phyloP scores from a whole-genome alignment of 35 echinoderm and acorn worm species.

The Apostichopus californicus region DNA sequence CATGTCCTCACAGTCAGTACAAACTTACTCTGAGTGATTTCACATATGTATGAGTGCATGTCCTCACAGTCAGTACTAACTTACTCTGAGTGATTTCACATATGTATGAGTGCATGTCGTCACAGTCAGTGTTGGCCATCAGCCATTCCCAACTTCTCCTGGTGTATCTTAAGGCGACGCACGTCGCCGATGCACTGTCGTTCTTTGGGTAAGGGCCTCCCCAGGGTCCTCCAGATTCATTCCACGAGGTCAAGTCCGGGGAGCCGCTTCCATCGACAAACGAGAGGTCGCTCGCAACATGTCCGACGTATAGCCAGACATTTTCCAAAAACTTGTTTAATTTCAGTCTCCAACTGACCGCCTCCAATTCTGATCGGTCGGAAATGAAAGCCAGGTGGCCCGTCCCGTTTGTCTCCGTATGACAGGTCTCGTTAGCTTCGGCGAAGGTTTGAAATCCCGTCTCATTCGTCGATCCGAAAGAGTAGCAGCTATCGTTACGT shows the following conservation, averaged over 20 bases:
- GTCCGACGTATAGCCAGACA: slow-evolving; percentile 28
- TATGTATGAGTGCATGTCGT: slow-evolving; percentile 15
- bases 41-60: slow-evolving; percentile 58
- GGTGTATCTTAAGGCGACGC: slow-evolving; percentile 54
- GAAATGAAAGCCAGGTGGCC: slow-evolving; percentile 68
- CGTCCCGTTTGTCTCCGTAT: slow-evolving; percentile 50
- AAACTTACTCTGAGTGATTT: slow-evolving; percentile 71
- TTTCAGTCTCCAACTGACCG: slow-evolving; percentile 27
- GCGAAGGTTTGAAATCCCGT: slow-evolving; percentile 33
- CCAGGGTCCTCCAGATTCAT: slow-evolving; percentile 52
- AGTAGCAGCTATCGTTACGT: slow-evolving; percentile 81
- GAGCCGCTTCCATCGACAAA: slow-evolving; percentile 61
- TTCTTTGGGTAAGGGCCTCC: slow-evolving; percentile 47
- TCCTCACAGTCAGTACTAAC: too few relatives aligned
- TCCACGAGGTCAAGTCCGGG: slow-evolving; percentile 51
- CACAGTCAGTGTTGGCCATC: slow-evolving; percentile 53
- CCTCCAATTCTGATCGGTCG: slow-evolving; percentile 51
- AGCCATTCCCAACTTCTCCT: slow-evolving; percentile 64
- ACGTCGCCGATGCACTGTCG: slow-evolving; percentile 5
- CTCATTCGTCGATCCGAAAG: background rate
- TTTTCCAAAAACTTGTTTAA: slow-evolving; percentile 17
- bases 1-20: slow-evolving; percentile 4
- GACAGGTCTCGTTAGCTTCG: slow-evolving; percentile 64
- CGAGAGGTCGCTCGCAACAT: slow-evolving; percentile 24
- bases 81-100: slow-evolving; percentile 80